Conservation (phyloP, 2,797 vertebrate species). For the Gobionotothen gibberifrons region DNA sequence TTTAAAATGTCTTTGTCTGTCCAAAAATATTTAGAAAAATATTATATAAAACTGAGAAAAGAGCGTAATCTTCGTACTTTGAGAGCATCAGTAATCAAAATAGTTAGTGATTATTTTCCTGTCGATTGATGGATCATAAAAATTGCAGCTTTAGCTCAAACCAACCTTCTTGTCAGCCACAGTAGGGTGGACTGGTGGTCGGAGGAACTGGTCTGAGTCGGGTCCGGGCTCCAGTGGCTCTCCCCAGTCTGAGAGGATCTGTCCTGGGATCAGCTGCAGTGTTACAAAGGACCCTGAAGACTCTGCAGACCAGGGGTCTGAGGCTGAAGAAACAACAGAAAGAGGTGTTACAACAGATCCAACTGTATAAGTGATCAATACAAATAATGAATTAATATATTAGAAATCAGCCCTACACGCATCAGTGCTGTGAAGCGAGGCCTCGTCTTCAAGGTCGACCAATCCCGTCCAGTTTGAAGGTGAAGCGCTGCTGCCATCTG, state of each 20-base stretch:
- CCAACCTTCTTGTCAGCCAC: conserved; percentile 73
- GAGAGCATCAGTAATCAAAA: too few relatives aligned
- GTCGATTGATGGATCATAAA: too few relatives aligned
- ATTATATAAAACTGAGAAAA: too few relatives aligned
- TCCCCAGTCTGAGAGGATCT: conserved; percentile 78
- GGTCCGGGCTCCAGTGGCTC: conserved; percentile 68
- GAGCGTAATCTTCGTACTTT: too few relatives aligned
- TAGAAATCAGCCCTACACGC: conserved; percentile 59
- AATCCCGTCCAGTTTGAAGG: conserved; percentile 81
- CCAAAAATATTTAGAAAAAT: too few relatives aligned
- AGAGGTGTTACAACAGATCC: neutral
- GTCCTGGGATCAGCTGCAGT: conserved; percentile 71
- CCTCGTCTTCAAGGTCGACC: conserved; percentile 78
- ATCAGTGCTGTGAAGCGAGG: conserved; percentile 27
- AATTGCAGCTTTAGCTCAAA: neutral
- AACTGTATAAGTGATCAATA: conserved; percentile 11
- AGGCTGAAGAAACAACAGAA: conserved; percentile 44
- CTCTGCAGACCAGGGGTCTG: conserved; percentile 75
- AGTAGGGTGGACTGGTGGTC: conserved; percentile 62
- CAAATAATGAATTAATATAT: neutral
- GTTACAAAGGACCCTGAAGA: conserved; percentile 71
- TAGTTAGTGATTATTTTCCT: too few relatives aligned
- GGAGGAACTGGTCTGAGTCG: conserved; percentile 70
- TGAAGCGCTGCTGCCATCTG: conserved; percentile 28
- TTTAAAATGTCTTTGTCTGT: too few relatives aligned